Percentiles rank a stretch among this genome's conserved stretches.
These are phyloP conservation scores for Knipowitschia caucasica DNA, from an alignment of 2,797 vertebrate species.

Conservation along the genomic window DNA sequence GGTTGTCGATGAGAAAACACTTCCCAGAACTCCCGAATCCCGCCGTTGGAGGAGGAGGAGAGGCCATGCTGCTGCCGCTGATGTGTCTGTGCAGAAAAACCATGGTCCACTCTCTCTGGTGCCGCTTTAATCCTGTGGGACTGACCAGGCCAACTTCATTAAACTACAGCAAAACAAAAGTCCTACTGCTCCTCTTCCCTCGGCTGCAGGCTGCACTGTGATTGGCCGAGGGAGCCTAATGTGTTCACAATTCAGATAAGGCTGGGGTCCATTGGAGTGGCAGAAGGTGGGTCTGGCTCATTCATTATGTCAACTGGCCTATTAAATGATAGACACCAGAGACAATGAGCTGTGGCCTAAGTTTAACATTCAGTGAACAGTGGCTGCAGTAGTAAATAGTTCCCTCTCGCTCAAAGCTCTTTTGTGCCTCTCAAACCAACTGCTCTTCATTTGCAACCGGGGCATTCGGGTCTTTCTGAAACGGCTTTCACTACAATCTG, in stretches of 20 bases:
- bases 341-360: slow-evolving; percentile 83
- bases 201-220: slow-evolving; percentile 51
- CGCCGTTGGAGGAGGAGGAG: slow-evolving; percentile 68
- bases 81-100: slow-evolving; percentile 57
- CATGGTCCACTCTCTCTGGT: slow-evolving; percentile 55
- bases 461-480: slow-evolving; percentile 22
- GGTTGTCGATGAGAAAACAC: slow-evolving; percentile 91
- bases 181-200: slow-evolving; percentile 68
- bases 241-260: slow-evolving; percentile 80
- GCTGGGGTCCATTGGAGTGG: slow-evolving; percentile 71
- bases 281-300: slow-evolving; percentile 90
- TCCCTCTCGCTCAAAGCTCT: slow-evolving; percentile 53
- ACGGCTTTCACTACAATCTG: slow-evolving; percentile 15
- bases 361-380: slow-evolving; percentile 79
- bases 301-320: slow-evolving; percentile 88
- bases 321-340: slow-evolving; percentile 84
- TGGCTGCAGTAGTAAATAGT: slow-evolving; percentile 76
- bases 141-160: slow-evolving; percentile 79
- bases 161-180: slow-evolving; percentile 75
- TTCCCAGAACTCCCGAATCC: slow-evolving; percentile 88
- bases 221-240: slow-evolving; percentile 72
- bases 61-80: slow-evolving; percentile 78
- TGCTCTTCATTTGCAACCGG: slow-evolving; percentile 41
- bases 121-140: slow-evolving; percentile 64
- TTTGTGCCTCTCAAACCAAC: slow-evolving; percentile 54